phyloP scores from a whole-genome alignment of 1,140 invertebrate genomes.

The Chironomus tepperi region DNA sequence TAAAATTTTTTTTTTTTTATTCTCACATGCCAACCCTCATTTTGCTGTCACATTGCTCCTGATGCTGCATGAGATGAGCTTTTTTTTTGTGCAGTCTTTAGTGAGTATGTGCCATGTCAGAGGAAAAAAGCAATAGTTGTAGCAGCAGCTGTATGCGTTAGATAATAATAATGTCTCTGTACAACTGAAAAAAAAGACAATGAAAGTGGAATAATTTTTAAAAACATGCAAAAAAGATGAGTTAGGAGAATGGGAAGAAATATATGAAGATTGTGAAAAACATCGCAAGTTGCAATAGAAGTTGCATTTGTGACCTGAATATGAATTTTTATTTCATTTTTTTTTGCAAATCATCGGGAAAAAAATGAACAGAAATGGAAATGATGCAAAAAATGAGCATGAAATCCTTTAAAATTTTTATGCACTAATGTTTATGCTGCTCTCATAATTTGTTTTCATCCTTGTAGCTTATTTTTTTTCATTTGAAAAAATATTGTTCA shows the following conservation, averaged over 20 bases:
- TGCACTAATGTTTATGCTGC: no score
- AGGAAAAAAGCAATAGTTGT: background rate
- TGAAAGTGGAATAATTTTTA: constrained; percentile 3
- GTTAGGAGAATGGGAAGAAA: background rate
- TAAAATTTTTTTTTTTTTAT: constrained; percentile 1
- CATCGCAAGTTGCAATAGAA: no score
- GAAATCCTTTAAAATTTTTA: no score
- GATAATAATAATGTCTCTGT: constrained; percentile 15
- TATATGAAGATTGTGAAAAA: no score
- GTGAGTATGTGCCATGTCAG: background rate
- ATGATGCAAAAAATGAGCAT: no score
- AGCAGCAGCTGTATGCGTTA: constrained; percentile 4
- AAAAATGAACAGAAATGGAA: no score
- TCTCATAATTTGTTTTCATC: no score
- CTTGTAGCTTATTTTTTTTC: no score
- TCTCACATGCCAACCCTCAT: background rate
- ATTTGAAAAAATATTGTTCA: no score
- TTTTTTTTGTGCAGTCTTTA: background rate
- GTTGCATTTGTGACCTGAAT: no score
- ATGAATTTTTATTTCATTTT: no score
- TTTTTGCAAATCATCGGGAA: no score
- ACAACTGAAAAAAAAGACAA: background rate
- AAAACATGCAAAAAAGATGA: background rate
- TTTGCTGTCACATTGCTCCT: background rate
- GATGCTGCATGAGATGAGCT: background rate